Base-by-base conservation (phyloP, 2,113 vertebrate genomes). In the Pangasianodon gigas region DNA sequence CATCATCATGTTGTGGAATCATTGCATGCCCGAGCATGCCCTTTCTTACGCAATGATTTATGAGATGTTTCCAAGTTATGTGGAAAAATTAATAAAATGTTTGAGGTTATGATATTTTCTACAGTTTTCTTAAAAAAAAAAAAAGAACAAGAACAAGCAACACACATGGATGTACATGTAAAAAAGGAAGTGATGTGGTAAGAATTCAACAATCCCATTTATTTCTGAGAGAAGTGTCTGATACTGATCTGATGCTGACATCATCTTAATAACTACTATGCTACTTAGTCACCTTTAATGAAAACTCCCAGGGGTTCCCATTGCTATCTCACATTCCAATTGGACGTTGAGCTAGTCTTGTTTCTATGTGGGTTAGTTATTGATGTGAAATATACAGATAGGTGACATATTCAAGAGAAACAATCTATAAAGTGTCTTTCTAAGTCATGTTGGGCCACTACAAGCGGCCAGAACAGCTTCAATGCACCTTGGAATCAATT, bases 21-120 rank as follows among this genome's bases (percentile, higher is more conserved):
- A 96, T 96, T 96, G 96, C 96, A 96, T 96, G 96, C 96, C 95
- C 91, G 85, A 95, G 96, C 96, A 96, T 96, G 96, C 95, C 95
- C 94, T 96, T 96, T 96, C 95, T 96, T 96, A 96, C 96, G 94
- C 95, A 96, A 96, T 96, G 95, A 95, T 96, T 96, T 95, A 96
- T 96, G 96, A 96, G 94, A 94, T 96, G 96, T 96, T 96, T 96
- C 94, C 87, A 96, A 96, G 94, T 96, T 95, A 95, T 96, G 95
- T 92, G 91, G 91, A 93, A 96, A 84, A 96, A 96, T 96, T 95
- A 95, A 96, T 95, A 94, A 96, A 95, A 94, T 94, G 95, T 96
- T 96, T 96, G 95, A 96, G 95, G 86, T 95, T 94, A 92, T 85
- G 88, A 85, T 71, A 32, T 85, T 75, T 19, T 85, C 54, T 52